Percentiles rank a stretch among this genome's conserved stretches.
Evolutionary conservation across 2,888 invertebrate genomes (phyloP).

Genomic region (Elegia similella): DNA sequence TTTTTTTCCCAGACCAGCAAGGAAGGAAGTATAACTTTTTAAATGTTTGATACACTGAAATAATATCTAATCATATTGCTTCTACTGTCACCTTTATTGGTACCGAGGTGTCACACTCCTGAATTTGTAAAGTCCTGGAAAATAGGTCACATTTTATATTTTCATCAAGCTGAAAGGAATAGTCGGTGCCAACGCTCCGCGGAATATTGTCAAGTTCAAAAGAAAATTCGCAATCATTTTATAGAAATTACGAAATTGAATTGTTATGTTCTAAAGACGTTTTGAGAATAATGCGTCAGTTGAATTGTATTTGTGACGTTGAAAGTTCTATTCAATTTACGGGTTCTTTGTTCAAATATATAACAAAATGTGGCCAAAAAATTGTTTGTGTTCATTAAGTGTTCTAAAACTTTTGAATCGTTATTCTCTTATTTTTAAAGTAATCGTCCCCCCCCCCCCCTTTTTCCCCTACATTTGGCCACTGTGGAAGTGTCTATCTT

Average conservation of each 20-base stretch:
- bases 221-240: background rate
- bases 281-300: background rate
- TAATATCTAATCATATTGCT: background rate
- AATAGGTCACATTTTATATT: slow-evolving; percentile 16
- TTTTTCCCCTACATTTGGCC: too few species aligned
- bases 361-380: too few species aligned
- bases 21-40: too few species aligned
- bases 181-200: slow-evolving; percentile 12
- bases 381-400: too few species aligned
- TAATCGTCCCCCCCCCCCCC: too few species aligned
- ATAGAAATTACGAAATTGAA: slow-evolving; percentile 2
- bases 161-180: slow-evolving; percentile 13
- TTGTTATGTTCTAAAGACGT: background rate
- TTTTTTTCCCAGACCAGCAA: too few species aligned
- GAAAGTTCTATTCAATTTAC: too few species aligned
- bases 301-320: background rate
- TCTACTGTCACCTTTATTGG: background rate
- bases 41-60: too few species aligned
- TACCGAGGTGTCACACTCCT: background rate
- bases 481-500: too few species aligned
- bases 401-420: too few species aligned
- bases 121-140: background rate
- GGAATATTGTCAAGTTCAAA: slow-evolving; percentile 2
- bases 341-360: too few species aligned
- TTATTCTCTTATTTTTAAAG: too few species aligned